phyloP scores from a whole-genome alignment of 2,113 vertebrate species.

The Lipotes vexillifer region DNA sequence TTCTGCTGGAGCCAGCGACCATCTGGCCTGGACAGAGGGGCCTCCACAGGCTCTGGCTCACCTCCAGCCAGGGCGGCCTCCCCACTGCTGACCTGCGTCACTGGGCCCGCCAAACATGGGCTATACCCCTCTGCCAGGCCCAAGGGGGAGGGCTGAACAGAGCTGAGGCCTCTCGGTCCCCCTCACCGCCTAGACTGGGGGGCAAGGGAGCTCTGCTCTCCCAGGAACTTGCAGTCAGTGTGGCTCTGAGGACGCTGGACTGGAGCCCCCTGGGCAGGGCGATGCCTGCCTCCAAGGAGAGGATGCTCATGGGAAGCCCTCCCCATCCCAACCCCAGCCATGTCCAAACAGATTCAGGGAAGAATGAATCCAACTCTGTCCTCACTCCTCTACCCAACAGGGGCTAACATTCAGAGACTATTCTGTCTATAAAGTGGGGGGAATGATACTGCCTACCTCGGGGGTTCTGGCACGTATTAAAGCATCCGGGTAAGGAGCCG shows the following conservation, averaged over 20 bases:
- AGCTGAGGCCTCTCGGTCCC: not conserved
- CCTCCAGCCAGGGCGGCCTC: not conserved
- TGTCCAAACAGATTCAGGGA: not conserved
- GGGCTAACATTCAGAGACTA: not conserved
- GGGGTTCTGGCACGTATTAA: not conserved
- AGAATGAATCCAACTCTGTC: not conserved
- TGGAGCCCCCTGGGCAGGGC: not conserved
- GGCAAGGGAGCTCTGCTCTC: not conserved
- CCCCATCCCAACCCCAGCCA: fast-evolving
- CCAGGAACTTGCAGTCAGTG: fast-evolving
- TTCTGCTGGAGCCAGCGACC: not conserved
- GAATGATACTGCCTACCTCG: too few relatives aligned
- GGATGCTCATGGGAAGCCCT: not conserved
- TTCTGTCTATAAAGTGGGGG: not conserved
- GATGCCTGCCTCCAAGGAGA: not conserved
- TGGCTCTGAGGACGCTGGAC: not conserved
- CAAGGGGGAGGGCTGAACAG: not conserved
- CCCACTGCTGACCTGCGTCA: constrained; percentile 55
- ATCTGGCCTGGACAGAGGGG: constrained; percentile 70
- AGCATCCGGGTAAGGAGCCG: not conserved
- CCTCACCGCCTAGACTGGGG: fast-evolving
- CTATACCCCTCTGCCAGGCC: not conserved
- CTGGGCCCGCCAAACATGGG: not conserved
- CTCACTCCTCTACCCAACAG: not conserved
- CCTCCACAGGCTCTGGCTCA: constrained; percentile 45